These are phyloP conservation scores for Acleris laterana DNA, from an alignment of 2,888 invertebrate species.

Conservation along the genomic window DNA sequence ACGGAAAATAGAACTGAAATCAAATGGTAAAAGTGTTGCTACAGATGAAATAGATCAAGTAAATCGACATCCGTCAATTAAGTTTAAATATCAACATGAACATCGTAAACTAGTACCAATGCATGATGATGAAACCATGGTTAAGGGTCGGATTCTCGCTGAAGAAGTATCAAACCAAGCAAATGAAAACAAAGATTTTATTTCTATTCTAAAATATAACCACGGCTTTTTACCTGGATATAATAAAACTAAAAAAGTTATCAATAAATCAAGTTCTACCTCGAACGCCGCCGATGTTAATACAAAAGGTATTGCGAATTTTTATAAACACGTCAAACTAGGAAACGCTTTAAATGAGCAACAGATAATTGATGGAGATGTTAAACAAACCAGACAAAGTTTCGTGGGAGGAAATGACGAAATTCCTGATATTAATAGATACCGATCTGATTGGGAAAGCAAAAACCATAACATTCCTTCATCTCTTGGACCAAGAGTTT, in stretches of 20 bases:
- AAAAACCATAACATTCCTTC: conserved; percentile 52
- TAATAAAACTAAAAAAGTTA: conserved; percentile 42
- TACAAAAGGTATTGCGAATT: conserved; percentile 46
- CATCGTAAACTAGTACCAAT: conserved; percentile 49
- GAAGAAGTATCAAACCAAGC: conserved; percentile 62
- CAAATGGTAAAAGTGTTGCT: conserved; percentile 42
- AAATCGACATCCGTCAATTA: conserved; percentile 55
- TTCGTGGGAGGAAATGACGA: conserved; percentile 67
- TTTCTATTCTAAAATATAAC: conserved; percentile 68
- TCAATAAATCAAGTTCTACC: conserved; percentile 37
- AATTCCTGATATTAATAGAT: conserved; percentile 69
- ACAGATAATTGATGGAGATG: conserved; percentile 57
- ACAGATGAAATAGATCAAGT: conserved; percentile 49
- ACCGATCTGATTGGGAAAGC: conserved; percentile 62
- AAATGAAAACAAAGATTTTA: conserved; percentile 50
- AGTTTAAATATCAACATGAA: conserved; percentile 61
- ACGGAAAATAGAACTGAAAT: conserved; percentile 55
- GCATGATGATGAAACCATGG: conserved; percentile 50
- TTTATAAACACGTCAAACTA: conserved; percentile 69
- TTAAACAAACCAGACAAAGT: conserved; percentile 61
- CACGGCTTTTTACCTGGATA: conserved; percentile 62
- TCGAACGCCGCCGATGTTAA: conserved; percentile 37
- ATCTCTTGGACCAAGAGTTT: conserved; percentile 59
- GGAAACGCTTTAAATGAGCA: conserved; percentile 74
- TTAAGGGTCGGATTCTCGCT: conserved; percentile 60